Base-by-base conservation (phyloP, 2,888 invertebrate genomes). In the Shargacucullia verbasci region DNA sequence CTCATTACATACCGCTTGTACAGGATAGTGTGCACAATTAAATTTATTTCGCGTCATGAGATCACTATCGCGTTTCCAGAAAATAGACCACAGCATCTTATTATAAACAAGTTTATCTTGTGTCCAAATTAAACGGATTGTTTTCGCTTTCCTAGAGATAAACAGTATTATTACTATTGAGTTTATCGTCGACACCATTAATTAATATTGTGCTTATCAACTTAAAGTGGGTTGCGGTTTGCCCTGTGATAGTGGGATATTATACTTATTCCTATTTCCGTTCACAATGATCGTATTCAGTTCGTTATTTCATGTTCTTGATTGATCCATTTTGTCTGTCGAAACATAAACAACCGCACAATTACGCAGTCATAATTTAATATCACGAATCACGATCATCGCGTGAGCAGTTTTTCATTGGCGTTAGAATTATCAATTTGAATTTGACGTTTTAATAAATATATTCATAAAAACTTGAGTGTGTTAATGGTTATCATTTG, bases 151-250 rank as follows among this genome's bases (percentile, higher is more conserved):
- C 83, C 79, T 78, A 74, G 31, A 81, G 80, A 86, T 86, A 85
- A 82, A 82, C 78, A 78, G 76, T 79, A 78, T 79, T 78, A 81
- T 80, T 82, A 79, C 60, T 62, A 56, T 76, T 76, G 65, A 69
- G 70, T 75, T 90, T 90, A 91, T 90, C 89, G 64, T 65, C 80
- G 86, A 79, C 86, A 87, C 83, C 84, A 88, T 90, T 91, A 86
- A 89, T 89, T 89, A 87, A 87, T 81, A 82, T 80, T 81, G 71
- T 63, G 73, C 74, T 90, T 91, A 91, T 91, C 91, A 79, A 69
- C 39, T 62, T 60, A 69, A 84, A 82, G 76, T 85, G 75, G 85
- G 84, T 83, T 85, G 78, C 72, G 67, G 76, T 71, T 71, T 48
- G 76, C 57, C 50, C 54, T 60, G 57, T 61, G 68, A 73, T 71